Conservation (phyloP, 2,888 invertebrate genomes). For the Acanthacorydalis orientalis region DNA sequence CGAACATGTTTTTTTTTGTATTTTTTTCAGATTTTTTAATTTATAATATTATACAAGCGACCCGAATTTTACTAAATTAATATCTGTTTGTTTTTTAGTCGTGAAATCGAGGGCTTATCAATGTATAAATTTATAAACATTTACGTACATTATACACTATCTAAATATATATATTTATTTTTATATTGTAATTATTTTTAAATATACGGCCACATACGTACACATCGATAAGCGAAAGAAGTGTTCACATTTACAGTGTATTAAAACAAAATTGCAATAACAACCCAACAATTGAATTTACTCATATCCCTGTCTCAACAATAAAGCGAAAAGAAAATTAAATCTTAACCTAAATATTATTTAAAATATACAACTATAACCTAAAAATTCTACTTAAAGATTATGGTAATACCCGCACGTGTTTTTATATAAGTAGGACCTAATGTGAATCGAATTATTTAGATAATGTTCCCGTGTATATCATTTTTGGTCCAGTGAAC, state of each 20-base stretch:
- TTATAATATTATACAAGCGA: background rate
- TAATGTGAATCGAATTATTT: background rate
- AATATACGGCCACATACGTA: background rate
- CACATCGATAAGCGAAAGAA: background rate
- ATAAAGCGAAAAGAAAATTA: too few relatives aligned
- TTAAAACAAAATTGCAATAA: background rate
- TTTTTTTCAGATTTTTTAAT: background rate
- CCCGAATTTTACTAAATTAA: background rate
- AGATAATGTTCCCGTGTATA: background rate
- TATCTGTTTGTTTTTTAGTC: background rate
- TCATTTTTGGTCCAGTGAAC: background rate
- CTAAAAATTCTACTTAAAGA: too few relatives aligned
- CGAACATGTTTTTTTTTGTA: background rate
- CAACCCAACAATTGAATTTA: too few relatives aligned
- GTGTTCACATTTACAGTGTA: constrained; percentile 4
- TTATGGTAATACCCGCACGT: too few relatives aligned
- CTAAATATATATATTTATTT: background rate
- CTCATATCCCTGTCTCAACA: too few relatives aligned
- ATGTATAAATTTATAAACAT: background rate
- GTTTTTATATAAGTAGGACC: background rate
- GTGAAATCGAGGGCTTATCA: background rate
- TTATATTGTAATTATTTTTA: background rate
- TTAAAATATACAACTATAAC: too few relatives aligned
- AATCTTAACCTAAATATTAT: too few relatives aligned
- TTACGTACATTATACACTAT: background rate